These are phyloP conservation scores for Caenorhabditis drosophilae DNA, from an alignment of 2,888 invertebrate genomes.

Conservation along the genomic window DNA sequence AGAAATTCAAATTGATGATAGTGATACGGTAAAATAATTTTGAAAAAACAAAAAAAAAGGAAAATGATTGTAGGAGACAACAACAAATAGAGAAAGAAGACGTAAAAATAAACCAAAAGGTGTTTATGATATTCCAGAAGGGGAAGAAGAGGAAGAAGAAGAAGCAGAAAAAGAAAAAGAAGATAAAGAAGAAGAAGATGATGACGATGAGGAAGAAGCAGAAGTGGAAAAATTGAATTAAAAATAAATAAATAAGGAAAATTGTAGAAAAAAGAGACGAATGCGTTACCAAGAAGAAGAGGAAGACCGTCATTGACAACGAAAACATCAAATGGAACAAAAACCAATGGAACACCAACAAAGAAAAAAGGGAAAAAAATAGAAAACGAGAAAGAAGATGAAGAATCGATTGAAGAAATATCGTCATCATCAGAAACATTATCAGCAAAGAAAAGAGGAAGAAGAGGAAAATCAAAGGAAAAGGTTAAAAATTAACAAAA, in stretches of 20 bases:
- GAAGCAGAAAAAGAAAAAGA: slow-evolving; percentile 1
- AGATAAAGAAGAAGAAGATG: background rate
- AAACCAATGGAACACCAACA: slow-evolving; percentile 5
- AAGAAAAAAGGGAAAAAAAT: slow-evolving; percentile 7
- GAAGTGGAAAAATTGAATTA: slow-evolving; percentile 3
- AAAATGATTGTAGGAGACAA: background rate
- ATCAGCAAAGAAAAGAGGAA: too few species aligned
- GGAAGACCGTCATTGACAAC: too few species aligned
- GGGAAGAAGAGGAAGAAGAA: slow-evolving; percentile 18
- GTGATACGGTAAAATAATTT: background rate
- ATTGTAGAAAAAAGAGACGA: slow-evolving; percentile 6
- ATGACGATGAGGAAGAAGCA: slow-evolving; percentile 2
- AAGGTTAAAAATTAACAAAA: too few species aligned
- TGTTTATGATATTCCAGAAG: slow-evolving; percentile 10
- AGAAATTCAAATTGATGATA: background rate
- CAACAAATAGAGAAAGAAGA: slow-evolving; percentile 5
- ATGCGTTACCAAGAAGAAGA: too few species aligned
- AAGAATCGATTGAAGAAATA: too few species aligned
- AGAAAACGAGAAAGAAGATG: too few species aligned
- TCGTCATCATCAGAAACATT: too few species aligned
- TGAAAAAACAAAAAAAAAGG: background rate
- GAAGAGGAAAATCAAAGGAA: too few species aligned
- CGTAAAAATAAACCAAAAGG: too few species aligned
- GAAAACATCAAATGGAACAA: slow-evolving; percentile 8
- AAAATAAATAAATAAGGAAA: background rate